These are phyloP conservation scores for Tachycineta bicolor DNA, from an alignment of 2,113 vertebrate genomes.

Conservation along the genomic window DNA sequence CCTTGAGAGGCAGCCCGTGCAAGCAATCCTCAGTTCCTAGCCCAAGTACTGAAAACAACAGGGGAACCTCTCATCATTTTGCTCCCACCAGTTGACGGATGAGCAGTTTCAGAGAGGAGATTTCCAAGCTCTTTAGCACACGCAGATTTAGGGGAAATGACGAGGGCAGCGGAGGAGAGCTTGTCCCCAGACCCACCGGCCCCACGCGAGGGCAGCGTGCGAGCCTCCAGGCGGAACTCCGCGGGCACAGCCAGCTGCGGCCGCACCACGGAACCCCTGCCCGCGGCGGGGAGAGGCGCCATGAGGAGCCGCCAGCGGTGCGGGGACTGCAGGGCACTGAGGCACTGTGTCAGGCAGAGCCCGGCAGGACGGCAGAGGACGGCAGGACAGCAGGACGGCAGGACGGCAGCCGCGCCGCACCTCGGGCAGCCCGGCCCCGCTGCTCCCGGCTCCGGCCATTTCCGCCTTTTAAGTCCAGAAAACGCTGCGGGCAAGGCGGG, in stretches of 20 bases:
- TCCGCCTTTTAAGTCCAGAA: conserved; percentile 37
- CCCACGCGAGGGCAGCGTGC: rapidly evolving
- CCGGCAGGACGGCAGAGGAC: not conserved
- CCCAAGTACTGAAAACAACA: not conserved
- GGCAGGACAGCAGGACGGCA: not conserved
- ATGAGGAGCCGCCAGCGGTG: rapidly evolving
- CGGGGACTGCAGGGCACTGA: rapidly evolving
- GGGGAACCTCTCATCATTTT: not conserved
- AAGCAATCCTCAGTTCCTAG: not conserved
- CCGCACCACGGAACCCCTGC: not conserved
- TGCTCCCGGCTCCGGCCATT: not conserved
- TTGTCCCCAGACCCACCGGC: not conserved
- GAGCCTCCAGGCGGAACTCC: rapidly evolving
- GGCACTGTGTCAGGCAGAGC: not conserved
- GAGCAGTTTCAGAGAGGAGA: not conserved
- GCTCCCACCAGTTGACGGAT: not conserved
- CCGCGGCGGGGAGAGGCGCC: rapidly evolving
- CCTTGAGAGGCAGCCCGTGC: not conserved
- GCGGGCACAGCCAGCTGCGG: rapidly evolving
- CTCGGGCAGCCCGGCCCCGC: not conserved
- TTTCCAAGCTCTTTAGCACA: not conserved
- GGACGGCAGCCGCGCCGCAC: not conserved
- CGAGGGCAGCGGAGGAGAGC: not conserved
- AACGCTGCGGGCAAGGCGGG: not conserved
- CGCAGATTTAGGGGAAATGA: not conserved